Base-by-base conservation (phyloP, 2,113 vertebrate species). In the Eudorcas thomsonii region DNA sequence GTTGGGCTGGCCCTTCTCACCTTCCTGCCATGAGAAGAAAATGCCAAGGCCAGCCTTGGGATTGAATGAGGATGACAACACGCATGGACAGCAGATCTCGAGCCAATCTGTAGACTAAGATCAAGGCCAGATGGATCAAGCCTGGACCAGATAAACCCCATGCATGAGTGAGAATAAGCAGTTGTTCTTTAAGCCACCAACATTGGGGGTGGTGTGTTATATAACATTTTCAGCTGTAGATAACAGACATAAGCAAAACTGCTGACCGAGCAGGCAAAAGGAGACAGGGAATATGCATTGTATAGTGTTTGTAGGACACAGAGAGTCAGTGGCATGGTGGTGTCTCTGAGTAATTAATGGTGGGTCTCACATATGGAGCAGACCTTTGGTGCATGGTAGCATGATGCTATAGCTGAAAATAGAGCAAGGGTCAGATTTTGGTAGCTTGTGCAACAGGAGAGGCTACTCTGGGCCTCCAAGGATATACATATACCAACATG, bases 21-120 rank as follows among this genome's bases (percentile, higher is more conserved):
- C 5, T 36, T 81, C 91, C 45, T 90, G 60, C 71, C 71, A 30
- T 25, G 59, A 94, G 64, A 87, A 88, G 57, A 62, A 86, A 62
- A 81, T 52, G 33, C 55, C 36, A 25, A 57, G 8, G 7, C 33
- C 21, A 67, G 23, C 57, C 67, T 81, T 57, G 33, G 62, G 43
- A 52, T 89, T 83, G 43, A 77, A 54, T 59, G 30, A 78, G 19
- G 23, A 45, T 43, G 39, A 83, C n/a, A 60, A 80, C 45, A 36
- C 67, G 62, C 59, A 87, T 7, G 36, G 67, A 43, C 43, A 62
- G 17, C 30, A 60, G 48, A 93, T 77, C 85, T 64, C 52, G 48
- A 67, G 36, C 33, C 50, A 78, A 4, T 86, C 54, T 92, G 74
- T 55, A 54, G 77, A 36, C 86, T 92, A 81, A 97, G 84, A 92